Conservation (phyloP, 2,888 invertebrate species). For the Pammene aurita region DNA sequence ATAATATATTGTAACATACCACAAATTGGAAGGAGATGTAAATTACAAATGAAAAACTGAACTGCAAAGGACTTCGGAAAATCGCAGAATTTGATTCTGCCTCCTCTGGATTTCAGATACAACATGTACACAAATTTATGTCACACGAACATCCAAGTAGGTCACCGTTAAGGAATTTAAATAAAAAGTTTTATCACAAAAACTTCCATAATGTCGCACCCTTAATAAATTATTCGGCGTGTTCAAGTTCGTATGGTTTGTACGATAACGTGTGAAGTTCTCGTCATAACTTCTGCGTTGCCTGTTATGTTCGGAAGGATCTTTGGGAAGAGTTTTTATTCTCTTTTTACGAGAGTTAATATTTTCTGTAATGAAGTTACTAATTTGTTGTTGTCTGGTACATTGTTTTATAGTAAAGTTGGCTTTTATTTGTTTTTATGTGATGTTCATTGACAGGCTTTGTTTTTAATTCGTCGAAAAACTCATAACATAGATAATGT, state of each 20-base stretch:
- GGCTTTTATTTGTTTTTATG: background rate
- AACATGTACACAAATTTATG: background rate
- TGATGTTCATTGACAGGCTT: no score
- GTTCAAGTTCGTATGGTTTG: constrained; percentile 35
- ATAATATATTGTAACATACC: no score
- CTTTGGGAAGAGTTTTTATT: constrained; percentile 17
- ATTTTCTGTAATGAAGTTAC: background rate
- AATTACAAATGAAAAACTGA: no score
- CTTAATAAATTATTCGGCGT: constrained; percentile 37
- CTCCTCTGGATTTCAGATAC: no score
- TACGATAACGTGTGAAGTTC: constrained; percentile 31
- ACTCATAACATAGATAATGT: no score
- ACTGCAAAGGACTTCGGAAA: no score
- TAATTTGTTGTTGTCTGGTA: background rate
- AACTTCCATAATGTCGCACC: constrained; percentile 27
- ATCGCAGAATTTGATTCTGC: no score
- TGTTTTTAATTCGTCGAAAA: no score
- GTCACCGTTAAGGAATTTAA: constrained; percentile 15
- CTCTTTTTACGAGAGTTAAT: constrained; percentile 4
- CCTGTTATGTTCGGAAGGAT: background rate
- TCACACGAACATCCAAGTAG: constrained; percentile 11
- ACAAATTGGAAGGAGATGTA: no score
- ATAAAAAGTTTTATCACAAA: constrained; percentile 37
- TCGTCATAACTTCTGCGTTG: constrained; percentile 24
- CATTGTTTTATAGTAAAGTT: background rate